phyloP scores from a whole-genome alignment of 2,797 vertebrate species.

The Anguilla pacifica region DNA sequence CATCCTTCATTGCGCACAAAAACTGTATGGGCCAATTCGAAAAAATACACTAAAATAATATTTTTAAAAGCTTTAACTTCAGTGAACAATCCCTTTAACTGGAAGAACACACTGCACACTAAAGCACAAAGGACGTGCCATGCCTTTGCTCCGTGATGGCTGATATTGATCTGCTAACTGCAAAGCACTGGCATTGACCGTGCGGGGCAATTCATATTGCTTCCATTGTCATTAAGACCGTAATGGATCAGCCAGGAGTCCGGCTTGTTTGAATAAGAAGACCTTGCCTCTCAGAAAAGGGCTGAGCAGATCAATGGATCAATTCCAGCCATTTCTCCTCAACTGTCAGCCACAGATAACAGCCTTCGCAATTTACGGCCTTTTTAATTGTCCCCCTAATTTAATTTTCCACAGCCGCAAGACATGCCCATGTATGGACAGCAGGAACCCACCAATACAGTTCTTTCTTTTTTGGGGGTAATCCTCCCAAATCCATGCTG shows the following conservation, averaged over 20 bases:
- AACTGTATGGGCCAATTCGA: too few species aligned
- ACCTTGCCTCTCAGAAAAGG: background rate
- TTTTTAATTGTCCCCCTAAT: background rate
- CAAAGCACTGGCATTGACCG: background rate
- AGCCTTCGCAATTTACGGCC: background rate
- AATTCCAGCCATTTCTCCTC: background rate
- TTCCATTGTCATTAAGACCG: background rate
- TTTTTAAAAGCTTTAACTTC: too few species aligned
- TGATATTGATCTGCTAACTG: background rate
- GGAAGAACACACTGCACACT: background rate
- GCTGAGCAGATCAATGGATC: background rate
- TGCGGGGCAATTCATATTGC: background rate
- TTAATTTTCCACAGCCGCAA: background rate
- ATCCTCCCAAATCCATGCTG: background rate
- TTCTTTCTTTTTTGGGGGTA: background rate
- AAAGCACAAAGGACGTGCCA: background rate
- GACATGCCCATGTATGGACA: background rate
- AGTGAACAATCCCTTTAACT: background rate
- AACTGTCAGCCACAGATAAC: background rate
- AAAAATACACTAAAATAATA: background rate
- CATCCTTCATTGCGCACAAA: too few species aligned
- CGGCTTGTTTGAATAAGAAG: background rate
- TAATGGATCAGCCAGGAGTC: conserved; percentile 7
- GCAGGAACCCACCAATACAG: background rate
- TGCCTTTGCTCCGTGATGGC: background rate